Evolutionary conservation across 2,113 vertebrate species (phyloP).

Genomic region (Chauna torquata): DNA sequence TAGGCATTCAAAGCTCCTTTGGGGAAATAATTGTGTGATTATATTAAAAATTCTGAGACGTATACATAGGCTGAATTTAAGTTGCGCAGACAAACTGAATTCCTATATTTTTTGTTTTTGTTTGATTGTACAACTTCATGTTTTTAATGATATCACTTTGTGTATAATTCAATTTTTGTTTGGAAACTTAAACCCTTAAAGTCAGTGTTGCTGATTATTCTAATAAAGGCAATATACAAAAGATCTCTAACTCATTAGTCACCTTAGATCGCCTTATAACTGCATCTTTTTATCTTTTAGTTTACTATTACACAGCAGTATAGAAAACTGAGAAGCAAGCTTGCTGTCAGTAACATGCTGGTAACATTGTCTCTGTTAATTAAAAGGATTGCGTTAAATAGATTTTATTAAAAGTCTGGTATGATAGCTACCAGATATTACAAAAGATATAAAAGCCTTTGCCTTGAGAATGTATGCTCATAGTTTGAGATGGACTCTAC

Average conservation of each 20-base stretch:
- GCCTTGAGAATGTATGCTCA: neutral
- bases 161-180: neutral
- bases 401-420: neutral
- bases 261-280: neutral
- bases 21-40: neutral
- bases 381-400: neutral
- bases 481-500: neutral
- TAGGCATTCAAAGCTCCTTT: neutral
- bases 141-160: neutral
- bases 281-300: neutral
- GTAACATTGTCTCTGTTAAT: conserved; percentile 8
- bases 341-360: neutral
- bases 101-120: neutral
- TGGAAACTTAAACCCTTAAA: neutral
- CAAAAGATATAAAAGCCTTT: neutral
- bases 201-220: neutral
- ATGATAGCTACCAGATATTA: neutral
- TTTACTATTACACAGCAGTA: neutral
- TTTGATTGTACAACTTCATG: neutral
- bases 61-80: neutral
- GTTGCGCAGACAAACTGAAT: neutral
- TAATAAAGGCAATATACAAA: neutral
- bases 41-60: neutral
- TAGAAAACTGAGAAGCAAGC: neutral
- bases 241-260: neutral